Evolutionary conservation across 1,140 invertebrate genomes (phyloP), one percentile per base, ranked within the genome.

Genomic region (Bombus pyrosoma): DNA sequence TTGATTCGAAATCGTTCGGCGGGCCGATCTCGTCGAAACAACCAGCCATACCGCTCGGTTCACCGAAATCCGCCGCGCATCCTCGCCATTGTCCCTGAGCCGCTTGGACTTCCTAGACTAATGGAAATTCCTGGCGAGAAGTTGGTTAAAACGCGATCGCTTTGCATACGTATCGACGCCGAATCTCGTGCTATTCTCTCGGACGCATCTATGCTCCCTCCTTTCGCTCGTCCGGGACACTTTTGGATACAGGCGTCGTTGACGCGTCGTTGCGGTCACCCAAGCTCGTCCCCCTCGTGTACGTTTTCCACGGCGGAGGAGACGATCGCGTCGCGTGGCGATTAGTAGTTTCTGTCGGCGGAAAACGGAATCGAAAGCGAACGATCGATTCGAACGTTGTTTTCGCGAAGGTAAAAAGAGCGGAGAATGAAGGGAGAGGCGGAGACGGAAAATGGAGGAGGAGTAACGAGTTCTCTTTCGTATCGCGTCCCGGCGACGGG

Each of bases 1-100:
- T 93, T 94, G 94, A 94, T 95, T 95, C 93, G 92, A 94, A 95
- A 95, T 94, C 93, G 94, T 94, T 95, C 93, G 93, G 91, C 92
- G 91, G 78, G 80, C 83, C 86, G 62, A 34, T 34, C 32, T 81
- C 72, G 83, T 85, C 71, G 81, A 87, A 87, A 88, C 88, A 89
- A 22, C 59, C 86, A 69, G 47, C 81, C n/a, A 32, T 68, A 68
- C 25, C 39, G 32, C 86, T 75, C 79, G 68, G 64, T 73, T 80
- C 83, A 39, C 18, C 79, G 43, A 64, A 15, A 72, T 39, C 81
- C 75, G 22, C 1, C 39, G 66, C 22, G 57, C 68, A 73, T 75
- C 53, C 86, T 72, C 79, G 53, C 66, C 69, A 57, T 80, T 79
- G 57, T 78, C 83, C 71, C 66, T 34, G 80, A 75, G 57, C 80